These are phyloP conservation scores for Lethrus apterus DNA, from an alignment of 1,140 invertebrate species.

Conservation along the genomic window DNA sequence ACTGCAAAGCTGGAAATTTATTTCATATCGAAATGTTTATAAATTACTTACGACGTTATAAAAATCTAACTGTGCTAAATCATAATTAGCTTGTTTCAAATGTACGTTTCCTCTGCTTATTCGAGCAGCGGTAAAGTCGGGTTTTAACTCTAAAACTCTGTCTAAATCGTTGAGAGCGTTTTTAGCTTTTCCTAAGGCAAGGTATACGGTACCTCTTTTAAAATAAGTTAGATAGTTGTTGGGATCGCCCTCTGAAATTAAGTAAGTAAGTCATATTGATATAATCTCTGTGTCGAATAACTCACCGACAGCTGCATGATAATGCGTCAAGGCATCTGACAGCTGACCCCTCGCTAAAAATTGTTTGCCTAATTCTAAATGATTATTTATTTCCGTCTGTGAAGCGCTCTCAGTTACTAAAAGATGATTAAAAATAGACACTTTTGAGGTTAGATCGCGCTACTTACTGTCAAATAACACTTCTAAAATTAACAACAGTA, in stretches of 20 bases:
- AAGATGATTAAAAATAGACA: conserved; percentile 25
- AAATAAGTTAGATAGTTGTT: conserved; percentile 93
- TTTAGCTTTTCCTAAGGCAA: conserved; percentile 93
- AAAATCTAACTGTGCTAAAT: conserved; percentile 77
- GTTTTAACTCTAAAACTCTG: conserved; percentile 85
- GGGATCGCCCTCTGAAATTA: conserved; percentile 87
- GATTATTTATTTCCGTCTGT: conserved; percentile 78
- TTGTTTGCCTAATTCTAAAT: conserved; percentile 87
- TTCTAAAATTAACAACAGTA: conserved; percentile 31
- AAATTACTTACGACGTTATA: conserved; percentile 68
- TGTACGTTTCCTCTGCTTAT: conserved; percentile 81
- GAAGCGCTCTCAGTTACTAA: conserved; percentile 55
- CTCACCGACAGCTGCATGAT: conserved; percentile 95
- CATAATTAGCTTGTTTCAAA: conserved; percentile 81
- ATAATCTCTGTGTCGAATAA: conserved; percentile 17
- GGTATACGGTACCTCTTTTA: conserved; percentile 91
- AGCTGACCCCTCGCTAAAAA: conserved; percentile 87
- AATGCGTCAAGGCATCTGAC: conserved; percentile 93
- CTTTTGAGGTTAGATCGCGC: conserved; percentile 18
- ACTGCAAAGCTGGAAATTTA: conserved; percentile 53
- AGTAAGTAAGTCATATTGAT: conserved; percentile 11
- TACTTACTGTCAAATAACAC: conserved; percentile 32
- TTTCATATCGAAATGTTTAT: neutral
- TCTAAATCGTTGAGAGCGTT: conserved; percentile 91
- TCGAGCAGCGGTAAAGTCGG: conserved; percentile 86